Evolutionary conservation across 2,888 invertebrate genomes (phyloP), one percentile per base, ranked within the genome.

Genomic region (Eurytoma adleriae): DNA sequence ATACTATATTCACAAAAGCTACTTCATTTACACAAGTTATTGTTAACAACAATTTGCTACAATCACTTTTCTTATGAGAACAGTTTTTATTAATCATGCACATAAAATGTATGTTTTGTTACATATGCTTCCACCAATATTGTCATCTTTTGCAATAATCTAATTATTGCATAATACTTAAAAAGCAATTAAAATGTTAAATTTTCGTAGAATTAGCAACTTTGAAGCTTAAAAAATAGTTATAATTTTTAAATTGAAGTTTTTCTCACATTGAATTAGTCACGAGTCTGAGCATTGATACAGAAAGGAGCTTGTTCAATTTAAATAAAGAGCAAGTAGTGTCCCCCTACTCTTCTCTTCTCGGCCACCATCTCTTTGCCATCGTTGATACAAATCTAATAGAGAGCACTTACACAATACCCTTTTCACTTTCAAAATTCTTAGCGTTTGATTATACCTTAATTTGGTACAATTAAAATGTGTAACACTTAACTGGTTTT

Each of bases 361-460:
- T 72, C 27, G 59, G 52, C 78, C 52, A 78, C 68, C 40, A 78
- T 72, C 59, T 71, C 24, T 50, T 24, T 18, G 52, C 66, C 67
- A 68, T 61, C 24, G 61, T 52, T 72, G 67, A 18, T 68, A 54
- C 50, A 72, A 78, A 78, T 72, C 52, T 72, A 78, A 78, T 72
- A 78, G 54, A 78, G 50, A 72, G 52, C 67, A 72, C 57, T 72
- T 72, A 7, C 68, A 20, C 14, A 67, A 14, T 30, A 61, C 57
- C 50, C 78, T 78, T 68, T 72, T 64, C n/a, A 72, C 61, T 78
- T 72, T 78, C 14, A 18, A 61, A 71, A 76, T 66, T 72, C 24
- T 0, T 72, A 16, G 20, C 48, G 67, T 59, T 66, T 40, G 48
- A 68, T 73, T 16, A 64, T 70, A 62, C 18, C 16, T 76, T 54